Conservation (phyloP, 1,140 invertebrate genomes). For the Lepidurus couesii region DNA sequence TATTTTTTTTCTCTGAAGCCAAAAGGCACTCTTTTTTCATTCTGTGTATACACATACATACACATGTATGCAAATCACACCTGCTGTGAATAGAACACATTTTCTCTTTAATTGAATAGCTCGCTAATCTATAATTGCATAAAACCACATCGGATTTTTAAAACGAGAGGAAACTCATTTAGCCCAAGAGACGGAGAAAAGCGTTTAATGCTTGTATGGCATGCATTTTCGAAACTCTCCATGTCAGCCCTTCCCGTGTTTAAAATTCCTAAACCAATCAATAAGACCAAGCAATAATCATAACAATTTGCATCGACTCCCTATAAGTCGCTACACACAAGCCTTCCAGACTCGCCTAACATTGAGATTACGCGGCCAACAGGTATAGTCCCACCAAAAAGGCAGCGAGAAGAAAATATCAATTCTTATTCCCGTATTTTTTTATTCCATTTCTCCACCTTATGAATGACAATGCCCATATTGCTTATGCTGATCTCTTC, state of each 20-base stretch:
- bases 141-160: not conserved
- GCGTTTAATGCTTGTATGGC: not conserved
- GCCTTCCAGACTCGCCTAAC: not conserved
- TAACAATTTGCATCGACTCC: not conserved
- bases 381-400: not conserved
- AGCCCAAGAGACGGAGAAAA: not conserved
- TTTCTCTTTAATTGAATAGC: not conserved
- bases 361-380: not conserved
- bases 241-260: not conserved
- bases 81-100: not conserved
- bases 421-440: not conserved
- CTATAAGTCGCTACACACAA: not conserved
- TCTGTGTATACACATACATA: not conserved
- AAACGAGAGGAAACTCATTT: not conserved
- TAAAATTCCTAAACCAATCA: not conserved
- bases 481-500: constrained; percentile 2
- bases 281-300: not conserved
- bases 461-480: constrained; percentile 22
- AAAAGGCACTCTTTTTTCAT: not conserved
- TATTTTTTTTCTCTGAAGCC: too few relatives aligned
- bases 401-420: not conserved
- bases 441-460: constrained; percentile 11
- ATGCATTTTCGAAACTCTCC: not conserved
- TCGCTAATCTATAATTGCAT: not conserved
- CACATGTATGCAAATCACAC: not conserved